phyloP scores from a whole-genome alignment of 2,888 invertebrate species.

The Eledona agricola region DNA sequence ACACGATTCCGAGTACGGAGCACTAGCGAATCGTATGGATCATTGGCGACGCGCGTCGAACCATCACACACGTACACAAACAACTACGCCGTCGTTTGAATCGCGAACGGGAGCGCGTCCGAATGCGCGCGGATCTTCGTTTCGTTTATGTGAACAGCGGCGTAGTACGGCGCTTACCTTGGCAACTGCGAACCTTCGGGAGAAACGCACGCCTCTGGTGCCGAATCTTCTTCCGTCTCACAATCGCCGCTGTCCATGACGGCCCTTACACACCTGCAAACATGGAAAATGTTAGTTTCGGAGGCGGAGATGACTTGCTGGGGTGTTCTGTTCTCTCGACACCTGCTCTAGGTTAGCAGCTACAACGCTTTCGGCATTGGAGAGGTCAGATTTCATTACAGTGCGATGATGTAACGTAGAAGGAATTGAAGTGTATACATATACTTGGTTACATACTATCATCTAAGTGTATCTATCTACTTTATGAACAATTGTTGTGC shows the following conservation, averaged over 20 bases:
- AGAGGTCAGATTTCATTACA: conserved; percentile 32
- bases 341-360: conserved; percentile 15
- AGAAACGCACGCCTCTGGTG: conserved; percentile 60
- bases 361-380: conserved; percentile 26
- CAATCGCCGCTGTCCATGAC: conserved; percentile 58
- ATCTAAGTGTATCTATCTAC: too few species aligned
- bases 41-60: conserved; percentile 12
- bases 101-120: conserved; percentile 46
- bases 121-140: conserved; percentile 33
- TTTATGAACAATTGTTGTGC: too few species aligned
- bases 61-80: conserved; percentile 22
- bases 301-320: too few species aligned
- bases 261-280: conserved; percentile 45
- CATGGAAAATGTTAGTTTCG: conserved; percentile 4
- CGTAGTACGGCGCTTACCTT: conserved; percentile 56
- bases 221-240: conserved; percentile 60
- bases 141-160: too few species aligned
- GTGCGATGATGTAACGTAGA: too few species aligned
- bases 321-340: not conserved
- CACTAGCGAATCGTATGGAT: conserved; percentile 7
- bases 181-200: conserved; percentile 56
- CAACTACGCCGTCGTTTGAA: conserved; percentile 40
- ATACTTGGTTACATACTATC: conserved; percentile 2
- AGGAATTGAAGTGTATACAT: too few species aligned
- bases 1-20: conserved; percentile 19